phyloP scores from a whole-genome alignment of 2,888 invertebrate genomes.

The Uloborus plumipes region DNA sequence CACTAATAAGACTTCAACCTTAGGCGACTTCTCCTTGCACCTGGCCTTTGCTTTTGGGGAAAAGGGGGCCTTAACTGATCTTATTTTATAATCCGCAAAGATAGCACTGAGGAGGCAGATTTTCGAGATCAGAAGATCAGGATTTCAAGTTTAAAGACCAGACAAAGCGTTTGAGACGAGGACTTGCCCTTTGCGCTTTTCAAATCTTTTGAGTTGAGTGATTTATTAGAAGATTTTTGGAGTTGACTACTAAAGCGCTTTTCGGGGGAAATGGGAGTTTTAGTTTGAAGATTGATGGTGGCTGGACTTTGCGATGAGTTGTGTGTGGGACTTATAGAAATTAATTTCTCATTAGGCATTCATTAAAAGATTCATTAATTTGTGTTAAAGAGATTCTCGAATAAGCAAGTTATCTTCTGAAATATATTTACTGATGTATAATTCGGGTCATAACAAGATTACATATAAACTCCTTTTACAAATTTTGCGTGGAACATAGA shows the following conservation, averaged over 20 bases:
- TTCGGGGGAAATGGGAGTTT: neutral
- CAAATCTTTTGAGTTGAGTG: slow-evolving; percentile 8
- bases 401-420: too few relatives aligned
- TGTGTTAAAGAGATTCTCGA: too few relatives aligned
- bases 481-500: too few relatives aligned
- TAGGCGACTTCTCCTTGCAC: too few relatives aligned
- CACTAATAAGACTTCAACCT: too few relatives aligned
- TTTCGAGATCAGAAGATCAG: too few relatives aligned
- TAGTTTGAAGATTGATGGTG: slow-evolving; percentile 2
- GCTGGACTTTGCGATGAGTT: slow-evolving; percentile 9
- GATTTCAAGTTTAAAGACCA: too few relatives aligned
- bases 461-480: too few relatives aligned
- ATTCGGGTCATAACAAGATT: too few relatives aligned
- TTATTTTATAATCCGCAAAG: slow-evolving; percentile 7
- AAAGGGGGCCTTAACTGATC: slow-evolving; percentile 1
- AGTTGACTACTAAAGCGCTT: slow-evolving; percentile 29
- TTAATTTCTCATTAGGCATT: slow-evolving; percentile 60
- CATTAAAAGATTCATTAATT: slow-evolving; percentile 15
- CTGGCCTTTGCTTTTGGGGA: neutral
- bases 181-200: too few relatives aligned
- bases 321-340: slow-evolving; percentile 31
- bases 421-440: too few relatives aligned
- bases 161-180: too few relatives aligned
- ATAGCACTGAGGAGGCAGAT: neutral
- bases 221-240: slow-evolving; percentile 50